Evolutionary conservation across 2,113 vertebrate genomes (phyloP), one percentile per base, ranked within the genome.

Genomic region (Calcarius ornatus): DNA sequence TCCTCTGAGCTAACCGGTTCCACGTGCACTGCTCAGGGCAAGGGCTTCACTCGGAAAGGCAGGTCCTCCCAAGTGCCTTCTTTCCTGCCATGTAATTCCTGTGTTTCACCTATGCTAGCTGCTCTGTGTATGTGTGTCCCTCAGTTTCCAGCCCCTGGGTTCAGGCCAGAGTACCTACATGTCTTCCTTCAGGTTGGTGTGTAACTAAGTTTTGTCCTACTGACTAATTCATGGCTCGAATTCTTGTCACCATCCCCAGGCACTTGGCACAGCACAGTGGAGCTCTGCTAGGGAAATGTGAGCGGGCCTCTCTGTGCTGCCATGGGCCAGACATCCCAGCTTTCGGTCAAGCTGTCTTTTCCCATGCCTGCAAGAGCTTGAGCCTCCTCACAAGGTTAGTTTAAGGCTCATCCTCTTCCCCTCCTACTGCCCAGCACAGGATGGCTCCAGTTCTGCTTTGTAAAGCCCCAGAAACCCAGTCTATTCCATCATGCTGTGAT

Each of bases 11-110:
- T 68, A 24, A 70, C 78, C 11, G 3, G 37, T 30, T 93, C 61
- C 38, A 47, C 0, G 1, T 12, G 33, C 68, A 31, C 14, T 3
- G 24, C 92, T 85, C 57, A 47, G 35, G 43, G 40, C 0, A 0
- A 89, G 31, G 37, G 17, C 73, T 85, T 85, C 2, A 0, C 69
- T 53, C 0, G 0, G 81, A 78, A 92, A 40, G n/a, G 45, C 37
- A 48, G 16, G 47, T 14, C 24, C 20, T 78, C 28, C 17, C n/a
- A 30, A 76, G 40, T 22, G 16, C 30, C 33, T 69, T 60, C 63
- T 86, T 59, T 73, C 31, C 65, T 60, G 8, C 45, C 6, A 11
- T 80, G 47, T 28, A 70, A 13, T 18, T 75, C 11, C n/a, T 18
- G 2, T 31, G 56, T 75, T 90, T 70, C 64, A 43, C 27, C 31